phyloP scores from a whole-genome alignment of 2,113 vertebrate species.

The Pogona vitticeps region DNA sequence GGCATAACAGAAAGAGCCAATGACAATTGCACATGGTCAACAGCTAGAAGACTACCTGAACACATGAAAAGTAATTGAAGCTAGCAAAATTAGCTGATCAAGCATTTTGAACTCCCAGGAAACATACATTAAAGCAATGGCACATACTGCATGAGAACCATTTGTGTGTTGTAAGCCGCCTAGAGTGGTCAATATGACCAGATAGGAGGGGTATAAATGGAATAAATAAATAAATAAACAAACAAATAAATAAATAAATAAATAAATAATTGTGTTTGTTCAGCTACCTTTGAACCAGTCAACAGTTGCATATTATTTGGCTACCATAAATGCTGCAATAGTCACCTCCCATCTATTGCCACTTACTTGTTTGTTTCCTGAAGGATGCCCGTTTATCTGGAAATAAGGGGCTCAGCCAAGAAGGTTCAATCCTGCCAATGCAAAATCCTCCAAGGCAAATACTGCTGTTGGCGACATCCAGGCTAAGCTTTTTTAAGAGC shows the following conservation, averaged over 20 bases:
- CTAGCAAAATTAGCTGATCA: not conserved
- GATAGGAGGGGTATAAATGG: too few relatives aligned
- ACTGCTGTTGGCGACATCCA: conserved; percentile 87
- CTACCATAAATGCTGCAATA: not conserved
- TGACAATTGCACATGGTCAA: not conserved
- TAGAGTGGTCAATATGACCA: too few relatives aligned
- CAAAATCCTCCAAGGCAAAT: conserved; percentile 92
- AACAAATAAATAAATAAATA: too few relatives aligned
- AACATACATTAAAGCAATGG: not conserved
- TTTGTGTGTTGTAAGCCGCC: too few relatives aligned
- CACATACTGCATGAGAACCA: not conserved
- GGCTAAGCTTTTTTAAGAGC: conserved; percentile 85
- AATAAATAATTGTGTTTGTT: too few relatives aligned
- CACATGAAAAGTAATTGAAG: not conserved
- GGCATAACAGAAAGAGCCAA: not conserved
- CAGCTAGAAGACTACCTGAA: not conserved
- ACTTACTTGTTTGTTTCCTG: conserved; percentile 76
- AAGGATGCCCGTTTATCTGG: conserved; percentile 75
- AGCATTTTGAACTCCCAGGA: not conserved
- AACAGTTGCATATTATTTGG: not conserved
- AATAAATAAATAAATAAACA: too few relatives aligned
- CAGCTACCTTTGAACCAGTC: not conserved
- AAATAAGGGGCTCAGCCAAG: conserved; percentile 90
- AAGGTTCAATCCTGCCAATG: conserved; percentile 86
- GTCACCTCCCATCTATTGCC: not conserved